Evolutionary conservation across 2,113 vertebrate genomes (phyloP).

Genomic region (Ceratotherium simum): DNA sequence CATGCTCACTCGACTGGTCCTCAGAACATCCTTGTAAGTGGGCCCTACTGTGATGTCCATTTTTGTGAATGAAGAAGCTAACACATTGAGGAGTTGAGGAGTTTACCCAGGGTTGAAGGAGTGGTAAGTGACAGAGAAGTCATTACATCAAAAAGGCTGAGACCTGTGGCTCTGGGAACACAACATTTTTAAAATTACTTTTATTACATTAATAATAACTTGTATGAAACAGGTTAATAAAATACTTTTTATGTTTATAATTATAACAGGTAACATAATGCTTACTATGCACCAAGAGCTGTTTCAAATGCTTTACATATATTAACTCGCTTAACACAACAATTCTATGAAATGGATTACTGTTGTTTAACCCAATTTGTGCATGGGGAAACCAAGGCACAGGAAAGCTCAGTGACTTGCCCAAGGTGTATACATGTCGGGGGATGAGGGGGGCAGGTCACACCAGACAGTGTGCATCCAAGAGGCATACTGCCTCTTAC

Average conservation of each 20-base stretch:
- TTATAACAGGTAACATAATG: not conserved
- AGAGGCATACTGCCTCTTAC: not conserved
- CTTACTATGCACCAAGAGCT: not conserved
- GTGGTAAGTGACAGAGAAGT: not conserved
- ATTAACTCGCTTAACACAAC: not conserved
- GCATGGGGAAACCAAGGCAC: not conserved
- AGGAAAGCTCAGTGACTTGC: not conserved
- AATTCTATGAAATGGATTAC: not conserved
- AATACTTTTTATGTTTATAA: not conserved
- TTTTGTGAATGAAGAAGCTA: not conserved
- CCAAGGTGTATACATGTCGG: not conserved
- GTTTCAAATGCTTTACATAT: not conserved
- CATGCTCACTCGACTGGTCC: not conserved
- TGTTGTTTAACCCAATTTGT: not conserved
- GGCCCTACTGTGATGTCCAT: not conserved
- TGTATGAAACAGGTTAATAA: not conserved
- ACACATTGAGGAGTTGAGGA: not conserved
- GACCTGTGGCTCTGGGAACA: not conserved
- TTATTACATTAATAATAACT: not conserved
- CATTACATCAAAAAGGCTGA: not conserved
- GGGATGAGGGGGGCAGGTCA: not conserved
- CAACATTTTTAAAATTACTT: not conserved
- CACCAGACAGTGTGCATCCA: not conserved
- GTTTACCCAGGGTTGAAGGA: not conserved
- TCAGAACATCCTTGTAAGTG: not conserved